Evolutionary conservation across 2,113 vertebrate genomes (phyloP).

Genomic region (Pavo muticus): DNA sequence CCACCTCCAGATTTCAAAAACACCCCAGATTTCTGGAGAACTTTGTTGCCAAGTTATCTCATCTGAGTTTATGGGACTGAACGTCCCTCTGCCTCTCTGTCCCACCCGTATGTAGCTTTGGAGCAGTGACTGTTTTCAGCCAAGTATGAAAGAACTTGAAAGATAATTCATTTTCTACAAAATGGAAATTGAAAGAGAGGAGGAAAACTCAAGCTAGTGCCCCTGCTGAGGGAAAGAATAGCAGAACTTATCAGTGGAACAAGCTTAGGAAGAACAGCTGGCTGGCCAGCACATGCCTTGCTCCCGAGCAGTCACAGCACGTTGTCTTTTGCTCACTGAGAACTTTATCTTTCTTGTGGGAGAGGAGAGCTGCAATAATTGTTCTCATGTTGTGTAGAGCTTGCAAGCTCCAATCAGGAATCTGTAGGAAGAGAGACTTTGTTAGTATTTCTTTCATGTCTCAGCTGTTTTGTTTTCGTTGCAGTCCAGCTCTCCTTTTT

Average conservation of each 20-base stretch:
- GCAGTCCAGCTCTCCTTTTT: background rate
- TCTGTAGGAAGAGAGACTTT: background rate
- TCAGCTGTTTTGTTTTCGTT: background rate
- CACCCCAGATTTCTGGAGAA: background rate
- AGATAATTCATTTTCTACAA: background rate
- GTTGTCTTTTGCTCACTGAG: background rate
- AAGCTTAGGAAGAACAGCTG: background rate
- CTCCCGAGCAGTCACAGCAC: constrained; percentile 9
- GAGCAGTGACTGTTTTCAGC: background rate
- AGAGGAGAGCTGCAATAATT: background rate
- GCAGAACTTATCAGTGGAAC: constrained; percentile 4
- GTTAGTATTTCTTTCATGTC: background rate
- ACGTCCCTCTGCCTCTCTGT: background rate
- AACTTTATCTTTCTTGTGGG: constrained; percentile 7
- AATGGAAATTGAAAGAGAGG: background rate
- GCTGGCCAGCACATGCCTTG: constrained; percentile 1
- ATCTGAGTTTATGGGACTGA: background rate
- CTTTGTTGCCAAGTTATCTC: background rate
- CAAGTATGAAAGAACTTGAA: background rate
- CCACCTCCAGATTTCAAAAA: background rate
- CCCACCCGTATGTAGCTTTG: background rate
- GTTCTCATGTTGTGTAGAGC: background rate
- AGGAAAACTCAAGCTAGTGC: background rate
- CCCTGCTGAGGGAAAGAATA: constrained; percentile 29
- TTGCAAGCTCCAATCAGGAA: background rate